phyloP scores from a whole-genome alignment of 1,140 invertebrate species.

The Apolygus lucorum region DNA sequence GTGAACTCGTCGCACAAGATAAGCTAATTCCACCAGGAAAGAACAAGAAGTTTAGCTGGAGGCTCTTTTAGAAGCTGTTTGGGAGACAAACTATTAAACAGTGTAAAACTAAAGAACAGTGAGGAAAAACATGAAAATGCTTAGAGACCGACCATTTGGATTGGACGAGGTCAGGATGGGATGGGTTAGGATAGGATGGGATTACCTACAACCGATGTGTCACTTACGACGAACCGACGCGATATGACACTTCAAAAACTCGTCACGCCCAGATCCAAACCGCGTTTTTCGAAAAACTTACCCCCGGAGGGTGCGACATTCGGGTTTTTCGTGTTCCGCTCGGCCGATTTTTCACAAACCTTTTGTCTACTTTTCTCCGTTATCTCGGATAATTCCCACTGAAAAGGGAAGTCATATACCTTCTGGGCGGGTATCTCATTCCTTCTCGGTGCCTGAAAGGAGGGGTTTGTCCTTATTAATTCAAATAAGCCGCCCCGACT shows the following conservation, averaged over 20 bases:
- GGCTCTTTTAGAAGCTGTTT: not conserved
- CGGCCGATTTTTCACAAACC: not conserved
- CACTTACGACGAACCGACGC: too few species aligned
- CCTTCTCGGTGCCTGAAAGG: too few species aligned
- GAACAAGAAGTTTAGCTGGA: not conserved
- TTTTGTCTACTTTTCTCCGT: not conserved
- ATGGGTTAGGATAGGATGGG: not conserved
- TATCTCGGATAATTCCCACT: not conserved
- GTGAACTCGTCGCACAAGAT: not conserved
- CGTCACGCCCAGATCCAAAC: not conserved
- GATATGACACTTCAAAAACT: not conserved
- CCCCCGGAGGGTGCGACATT: not conserved
- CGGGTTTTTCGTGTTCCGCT: not conserved
- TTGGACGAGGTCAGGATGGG: not conserved
- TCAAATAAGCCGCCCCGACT: not conserved
- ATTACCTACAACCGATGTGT: too few species aligned
- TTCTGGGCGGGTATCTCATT: not conserved
- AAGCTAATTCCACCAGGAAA: not conserved
- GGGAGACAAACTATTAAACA: not conserved
- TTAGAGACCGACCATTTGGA: not conserved
- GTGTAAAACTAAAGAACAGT: not conserved
- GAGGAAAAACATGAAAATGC: not conserved
- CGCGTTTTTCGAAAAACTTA: not conserved
- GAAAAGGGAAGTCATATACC: not conserved
- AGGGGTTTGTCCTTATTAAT: not conserved